phyloP scores from a whole-genome alignment of 2,797 vertebrate species.

The Cynodonichthys magdalenae region DNA sequence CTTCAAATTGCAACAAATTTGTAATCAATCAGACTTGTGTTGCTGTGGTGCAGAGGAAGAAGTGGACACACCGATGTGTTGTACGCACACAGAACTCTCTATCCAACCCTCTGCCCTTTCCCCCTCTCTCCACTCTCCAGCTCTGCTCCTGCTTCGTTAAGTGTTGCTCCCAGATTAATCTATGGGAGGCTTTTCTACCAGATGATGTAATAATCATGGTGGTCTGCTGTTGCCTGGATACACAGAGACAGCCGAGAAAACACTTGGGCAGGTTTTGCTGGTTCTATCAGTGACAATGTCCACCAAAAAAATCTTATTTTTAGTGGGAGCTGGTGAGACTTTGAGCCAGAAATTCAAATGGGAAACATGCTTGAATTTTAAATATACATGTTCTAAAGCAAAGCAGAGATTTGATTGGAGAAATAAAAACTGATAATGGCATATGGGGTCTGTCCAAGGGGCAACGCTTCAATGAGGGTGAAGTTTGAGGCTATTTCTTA shows the following conservation, averaged over 20 bases:
- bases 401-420: too few relatives aligned
- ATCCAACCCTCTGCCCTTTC: slow-evolving; percentile 4
- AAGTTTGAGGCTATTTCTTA: too few relatives aligned
- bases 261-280: slow-evolving; percentile 43
- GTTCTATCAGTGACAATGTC: slow-evolving; percentile 50
- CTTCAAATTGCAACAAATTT: background rate
- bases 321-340: background rate
- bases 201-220: slow-evolving; percentile 71
- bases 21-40: background rate
- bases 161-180: slow-evolving; percentile 69
- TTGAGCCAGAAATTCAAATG: too few relatives aligned
- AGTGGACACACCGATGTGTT: background rate
- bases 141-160: slow-evolving; percentile 55
- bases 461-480: too few relatives aligned
- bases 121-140: slow-evolving; percentile 35
- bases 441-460: too few relatives aligned
- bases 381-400: too few relatives aligned
- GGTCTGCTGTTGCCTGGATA: slow-evolving; percentile 75
- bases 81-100: background rate
- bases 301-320: background rate
- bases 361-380: too few relatives aligned
- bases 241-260: slow-evolving; percentile 52
- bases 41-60: slow-evolving; percentile 11
- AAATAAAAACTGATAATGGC: too few relatives aligned
- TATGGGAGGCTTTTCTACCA: slow-evolving; percentile 59